Evolutionary conservation across 2,888 invertebrate genomes (phyloP).

Genomic region (Ptycholaimellus sp.): DNA sequence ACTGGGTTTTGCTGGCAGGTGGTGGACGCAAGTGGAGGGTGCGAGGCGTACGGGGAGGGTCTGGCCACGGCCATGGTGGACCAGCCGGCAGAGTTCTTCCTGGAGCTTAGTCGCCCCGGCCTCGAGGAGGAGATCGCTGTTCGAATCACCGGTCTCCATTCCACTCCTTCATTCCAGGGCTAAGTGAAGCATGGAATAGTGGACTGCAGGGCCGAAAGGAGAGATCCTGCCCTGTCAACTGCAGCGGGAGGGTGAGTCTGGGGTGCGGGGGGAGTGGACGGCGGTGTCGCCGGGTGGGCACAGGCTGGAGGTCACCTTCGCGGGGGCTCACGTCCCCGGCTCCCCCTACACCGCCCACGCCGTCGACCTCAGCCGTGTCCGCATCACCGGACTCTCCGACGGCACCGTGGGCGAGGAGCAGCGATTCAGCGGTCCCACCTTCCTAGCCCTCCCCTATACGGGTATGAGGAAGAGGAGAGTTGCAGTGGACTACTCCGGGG

Average conservation of each 20-base stretch:
- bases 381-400: slow-evolving; percentile 28
- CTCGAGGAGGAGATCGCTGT: no score
- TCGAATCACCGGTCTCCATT: no score
- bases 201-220: no score
- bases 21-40: no score
- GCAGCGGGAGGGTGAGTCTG: slow-evolving; percentile 11
- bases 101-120: no score
- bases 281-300: slow-evolving; percentile 7
- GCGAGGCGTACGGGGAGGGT: no score
- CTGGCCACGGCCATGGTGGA: no score
- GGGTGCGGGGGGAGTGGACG: slow-evolving; percentile 8
- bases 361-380: slow-evolving; percentile 34
- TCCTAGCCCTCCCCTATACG: neutral
- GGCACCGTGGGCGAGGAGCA: slow-evolving; percentile 30
- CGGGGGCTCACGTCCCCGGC: slow-evolving; percentile 29
- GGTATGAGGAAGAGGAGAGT: slow-evolving; percentile 1
- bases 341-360: slow-evolving; percentile 45
- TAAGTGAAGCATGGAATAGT: no score
- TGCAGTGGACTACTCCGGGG: slow-evolving; percentile 46
- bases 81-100: no score
- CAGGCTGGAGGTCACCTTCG: slow-evolving; percentile 10
- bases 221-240: neutral
- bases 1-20: no score
- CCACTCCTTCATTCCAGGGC: no score
- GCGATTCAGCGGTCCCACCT: slow-evolving; percentile 25